These are phyloP conservation scores for Rhinatrema bivittatum DNA, from an alignment of 2,797 vertebrate species.

Conservation along the genomic window DNA sequence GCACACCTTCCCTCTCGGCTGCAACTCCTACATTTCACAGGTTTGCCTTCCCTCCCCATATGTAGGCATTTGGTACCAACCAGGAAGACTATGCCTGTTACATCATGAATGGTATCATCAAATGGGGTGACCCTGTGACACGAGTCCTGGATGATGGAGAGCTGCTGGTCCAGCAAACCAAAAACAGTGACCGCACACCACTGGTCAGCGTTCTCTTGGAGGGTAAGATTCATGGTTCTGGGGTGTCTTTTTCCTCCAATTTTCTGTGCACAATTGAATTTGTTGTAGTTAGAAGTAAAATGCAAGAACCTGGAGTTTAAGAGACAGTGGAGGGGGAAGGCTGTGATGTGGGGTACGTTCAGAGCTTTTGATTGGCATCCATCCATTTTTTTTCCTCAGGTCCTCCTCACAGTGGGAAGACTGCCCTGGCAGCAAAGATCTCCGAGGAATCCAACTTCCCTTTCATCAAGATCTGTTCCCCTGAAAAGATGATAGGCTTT, in stretches of 20 bases:
- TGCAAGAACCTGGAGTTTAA: background rate
- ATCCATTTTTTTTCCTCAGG: constrained; percentile 49
- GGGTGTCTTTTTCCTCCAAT: no score
- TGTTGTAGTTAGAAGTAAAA: no score
- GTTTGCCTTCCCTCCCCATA: background rate
- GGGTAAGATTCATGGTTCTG: constrained; percentile 50
- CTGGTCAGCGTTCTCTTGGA: constrained; percentile 87
- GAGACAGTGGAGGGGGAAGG: background rate
- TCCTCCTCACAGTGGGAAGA: constrained; percentile 91
- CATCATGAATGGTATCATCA: constrained; percentile 93
- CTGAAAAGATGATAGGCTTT: constrained; percentile 94
- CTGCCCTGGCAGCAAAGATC: constrained; percentile 86
- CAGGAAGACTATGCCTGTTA: constrained; percentile 93
- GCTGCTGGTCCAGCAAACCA: constrained; percentile 87
- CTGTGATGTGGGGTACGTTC: no score
- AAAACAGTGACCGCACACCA: constrained; percentile 91
- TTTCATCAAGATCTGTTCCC: constrained; percentile 96
- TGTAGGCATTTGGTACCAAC: constrained; percentile 88
- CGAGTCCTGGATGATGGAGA: constrained; percentile 82
- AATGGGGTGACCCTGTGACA: constrained; percentile 85
- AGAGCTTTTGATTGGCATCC: background rate
- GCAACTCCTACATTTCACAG: no score
- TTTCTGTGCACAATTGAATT: no score
- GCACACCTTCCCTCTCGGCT: no score
- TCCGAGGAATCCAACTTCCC: constrained; percentile 90